These are phyloP conservation scores for Anthopleura sola DNA, from an alignment of 64 coral and sea anemone species.

Conservation along the genomic window DNA sequence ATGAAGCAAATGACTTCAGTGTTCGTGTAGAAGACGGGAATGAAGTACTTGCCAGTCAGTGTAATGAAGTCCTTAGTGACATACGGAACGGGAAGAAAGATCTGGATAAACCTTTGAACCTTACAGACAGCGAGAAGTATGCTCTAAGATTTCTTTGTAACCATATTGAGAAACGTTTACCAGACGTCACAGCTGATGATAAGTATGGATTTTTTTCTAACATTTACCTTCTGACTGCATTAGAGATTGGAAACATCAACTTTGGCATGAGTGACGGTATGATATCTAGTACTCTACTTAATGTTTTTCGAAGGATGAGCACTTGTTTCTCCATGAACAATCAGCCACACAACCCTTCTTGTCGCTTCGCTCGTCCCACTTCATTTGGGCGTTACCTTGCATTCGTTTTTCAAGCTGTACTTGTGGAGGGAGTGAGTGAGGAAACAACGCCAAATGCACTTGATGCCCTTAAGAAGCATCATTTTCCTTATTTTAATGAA, in stretches of 20 bases:
- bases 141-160: not conserved
- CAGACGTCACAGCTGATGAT: not conserved
- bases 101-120: not conserved
- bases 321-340: not conserved
- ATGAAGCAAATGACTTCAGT: not conserved
- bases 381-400: not conserved
- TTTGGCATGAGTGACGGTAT: not conserved
- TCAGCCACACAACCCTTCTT: not conserved
- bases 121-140: not conserved
- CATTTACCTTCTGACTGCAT: not conserved
- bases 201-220: not conserved
- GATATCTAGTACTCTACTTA: not conserved
- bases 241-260: not conserved
- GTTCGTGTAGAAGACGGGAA: conserved; percentile 17
- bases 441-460: not conserved
- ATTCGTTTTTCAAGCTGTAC: not conserved
- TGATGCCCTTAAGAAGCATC: too few relatives aligned
- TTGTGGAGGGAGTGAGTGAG: not conserved
- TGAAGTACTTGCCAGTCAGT: conserved; percentile 28
- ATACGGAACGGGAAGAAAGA: not conserved
- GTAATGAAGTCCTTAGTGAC: conserved; percentile 3
- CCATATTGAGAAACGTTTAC: not conserved
- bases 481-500: not conserved
- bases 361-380: not conserved
- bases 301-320: not conserved